Evolutionary conservation across 1,140 invertebrate species (phyloP), one percentile per base, ranked within the genome.

Genomic region (Galleria mellonella): DNA sequence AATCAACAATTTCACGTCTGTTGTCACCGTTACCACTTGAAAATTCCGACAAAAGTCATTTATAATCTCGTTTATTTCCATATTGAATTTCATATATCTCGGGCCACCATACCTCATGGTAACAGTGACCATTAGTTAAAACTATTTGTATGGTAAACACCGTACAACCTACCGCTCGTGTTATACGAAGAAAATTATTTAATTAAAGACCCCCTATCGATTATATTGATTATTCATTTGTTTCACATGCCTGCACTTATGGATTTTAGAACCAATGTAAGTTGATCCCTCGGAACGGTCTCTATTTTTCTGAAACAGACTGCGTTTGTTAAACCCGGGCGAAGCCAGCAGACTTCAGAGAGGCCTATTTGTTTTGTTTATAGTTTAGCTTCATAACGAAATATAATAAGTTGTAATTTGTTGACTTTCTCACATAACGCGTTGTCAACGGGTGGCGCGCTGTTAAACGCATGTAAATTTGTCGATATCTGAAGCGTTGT

Each of bases 101-200:
- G 32, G 40, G 43, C 51, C 44, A 60, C 61, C 55, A 55, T 62
- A 49, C 48, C 32, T 62, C 51, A 64, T 40, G 42, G 31, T 9
- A 27, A 43, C 42, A 32, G 63, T 60, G 46, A 55, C 38, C 44
- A 60, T 62, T 62, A 50, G 36, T 60, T 53, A 48, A 37, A 37
- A 57, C 53, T 55, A 67, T 71, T 67, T 71, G 55, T 67, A 71
- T 70, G 66, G 47, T 62, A 70, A 71, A 71, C 37, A 41, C 10
- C 12, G 42, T 27, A 43, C 46, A 37, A 32, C 47, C 38, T 32
- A 47, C 43, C 44, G 29, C 15, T 33, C 52, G 44, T 33, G 35
- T 54, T 23, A 51, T 43, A 47, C 46, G 32, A 51, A 41, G 56
- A 42, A 62, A 70, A 67, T 71, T 57, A 68, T 71, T 71, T 71